Evolutionary conservation across 1,140 invertebrate species (phyloP).

Genomic region (Monochamus saltuarius): DNA sequence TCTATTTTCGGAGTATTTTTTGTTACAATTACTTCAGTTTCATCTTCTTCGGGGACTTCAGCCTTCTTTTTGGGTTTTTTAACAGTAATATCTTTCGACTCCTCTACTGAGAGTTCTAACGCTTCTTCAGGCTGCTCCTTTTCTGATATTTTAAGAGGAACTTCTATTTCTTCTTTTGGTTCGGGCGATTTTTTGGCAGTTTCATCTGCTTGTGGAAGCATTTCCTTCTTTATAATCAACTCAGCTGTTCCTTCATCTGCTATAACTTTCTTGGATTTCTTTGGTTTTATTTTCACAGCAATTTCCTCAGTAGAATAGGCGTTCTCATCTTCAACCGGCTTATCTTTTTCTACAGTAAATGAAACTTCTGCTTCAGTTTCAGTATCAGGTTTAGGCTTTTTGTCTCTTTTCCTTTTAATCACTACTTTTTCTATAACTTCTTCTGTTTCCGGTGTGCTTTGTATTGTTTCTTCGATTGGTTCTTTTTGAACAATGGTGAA

Average conservation of each 20-base stretch:
- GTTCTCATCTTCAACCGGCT: constrained; percentile 24
- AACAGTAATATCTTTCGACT: constrained; percentile 27
- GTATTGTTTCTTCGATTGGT: constrained; percentile 19
- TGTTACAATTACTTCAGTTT: constrained; percentile 49
- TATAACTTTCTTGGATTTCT: constrained; percentile 40
- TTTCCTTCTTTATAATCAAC: constrained; percentile 22
- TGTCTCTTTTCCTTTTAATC: constrained; percentile 44
- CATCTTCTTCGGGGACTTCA: constrained; percentile 1
- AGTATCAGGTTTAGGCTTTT: constrained; percentile 27
- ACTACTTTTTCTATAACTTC: constrained; percentile 45
- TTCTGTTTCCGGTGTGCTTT: constrained; percentile 31
- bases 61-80: constrained; percentile 22
- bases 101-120: constrained; percentile 16
- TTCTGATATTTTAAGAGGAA: not conserved
- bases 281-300: not conserved
- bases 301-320: too few species aligned
- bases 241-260: constrained; percentile 29
- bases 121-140: not conserved
- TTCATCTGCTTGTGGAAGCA: too few species aligned
- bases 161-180: constrained; percentile 13
- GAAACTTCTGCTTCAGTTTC: constrained; percentile 23
- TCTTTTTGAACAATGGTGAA: constrained; percentile 22
- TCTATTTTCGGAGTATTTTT: constrained; percentile 37
- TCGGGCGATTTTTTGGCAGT: not conserved
- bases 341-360: constrained; percentile 6